phyloP scores from a whole-genome alignment of 2,888 invertebrate genomes.

The Lumbricus terrestris region DNA sequence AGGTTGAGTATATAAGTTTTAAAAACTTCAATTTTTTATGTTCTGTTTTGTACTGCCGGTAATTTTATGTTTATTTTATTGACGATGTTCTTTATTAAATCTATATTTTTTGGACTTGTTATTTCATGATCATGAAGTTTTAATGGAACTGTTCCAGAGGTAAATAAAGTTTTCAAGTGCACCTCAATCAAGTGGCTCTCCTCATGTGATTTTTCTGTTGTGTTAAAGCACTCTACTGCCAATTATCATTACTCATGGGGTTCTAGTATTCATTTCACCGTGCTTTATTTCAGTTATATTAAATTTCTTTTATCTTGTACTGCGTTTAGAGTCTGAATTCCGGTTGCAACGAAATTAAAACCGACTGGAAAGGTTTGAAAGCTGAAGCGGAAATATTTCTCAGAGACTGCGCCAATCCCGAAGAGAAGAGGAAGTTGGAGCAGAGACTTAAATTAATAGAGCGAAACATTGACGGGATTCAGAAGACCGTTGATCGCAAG shows the following conservation, averaged over 20 bases:
- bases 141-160: background rate
- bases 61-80: background rate
- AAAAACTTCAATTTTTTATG: background rate
- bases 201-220: background rate
- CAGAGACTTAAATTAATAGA: constrained; percentile 76
- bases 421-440: constrained; percentile 66
- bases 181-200: background rate
- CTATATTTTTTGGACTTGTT: background rate
- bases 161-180: background rate
- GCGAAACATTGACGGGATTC: constrained; percentile 69
- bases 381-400: background rate
- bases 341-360: background rate
- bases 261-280: background rate
- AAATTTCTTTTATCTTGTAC: background rate
- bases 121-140: background rate
- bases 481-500: constrained; percentile 45
- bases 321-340: background rate
- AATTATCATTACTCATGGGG: background rate
- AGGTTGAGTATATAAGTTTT: background rate
- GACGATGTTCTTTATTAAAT: background rate
- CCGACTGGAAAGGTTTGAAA: background rate
- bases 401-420: constrained; percentile 66
- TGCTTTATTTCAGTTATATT: background rate
- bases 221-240: background rate
- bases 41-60: background rate